Conservation (phyloP, 2,113 vertebrate species). For the Onychostruthus taczanowskii region DNA sequence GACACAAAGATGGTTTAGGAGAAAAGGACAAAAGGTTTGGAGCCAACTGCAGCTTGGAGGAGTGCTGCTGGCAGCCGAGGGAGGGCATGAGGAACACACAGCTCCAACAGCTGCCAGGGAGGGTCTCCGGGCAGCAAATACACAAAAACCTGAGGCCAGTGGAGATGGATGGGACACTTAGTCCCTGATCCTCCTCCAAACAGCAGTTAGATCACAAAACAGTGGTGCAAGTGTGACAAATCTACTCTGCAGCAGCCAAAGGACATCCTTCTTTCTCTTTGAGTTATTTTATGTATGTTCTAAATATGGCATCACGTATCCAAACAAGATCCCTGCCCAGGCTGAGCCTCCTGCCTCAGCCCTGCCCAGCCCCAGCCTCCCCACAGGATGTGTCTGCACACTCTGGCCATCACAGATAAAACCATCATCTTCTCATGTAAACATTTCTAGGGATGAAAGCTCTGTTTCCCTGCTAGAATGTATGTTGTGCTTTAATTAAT, state of each 20-base stretch:
- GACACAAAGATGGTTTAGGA: background rate
- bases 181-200: background rate
- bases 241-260: background rate
- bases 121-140: background rate
- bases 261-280: background rate
- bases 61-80: background rate
- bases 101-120: background rate
- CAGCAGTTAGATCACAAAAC: background rate
- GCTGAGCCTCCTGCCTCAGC: background rate
- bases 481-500: background rate
- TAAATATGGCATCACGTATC: fast-evolving
- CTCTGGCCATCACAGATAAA: background rate
- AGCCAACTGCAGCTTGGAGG: background rate
- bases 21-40: background rate
- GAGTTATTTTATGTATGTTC: background rate
- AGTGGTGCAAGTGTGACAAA: background rate
- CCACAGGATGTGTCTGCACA: background rate
- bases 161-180: background rate
- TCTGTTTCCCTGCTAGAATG: background rate
- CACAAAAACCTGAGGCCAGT: background rate
- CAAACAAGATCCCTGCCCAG: background rate
- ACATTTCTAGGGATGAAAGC: background rate
- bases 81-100: background rate
- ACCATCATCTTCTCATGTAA: background rate
- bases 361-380: background rate